Conservation (phyloP, 2,113 vertebrate genomes). For the Stegostoma tigrinum region DNA sequence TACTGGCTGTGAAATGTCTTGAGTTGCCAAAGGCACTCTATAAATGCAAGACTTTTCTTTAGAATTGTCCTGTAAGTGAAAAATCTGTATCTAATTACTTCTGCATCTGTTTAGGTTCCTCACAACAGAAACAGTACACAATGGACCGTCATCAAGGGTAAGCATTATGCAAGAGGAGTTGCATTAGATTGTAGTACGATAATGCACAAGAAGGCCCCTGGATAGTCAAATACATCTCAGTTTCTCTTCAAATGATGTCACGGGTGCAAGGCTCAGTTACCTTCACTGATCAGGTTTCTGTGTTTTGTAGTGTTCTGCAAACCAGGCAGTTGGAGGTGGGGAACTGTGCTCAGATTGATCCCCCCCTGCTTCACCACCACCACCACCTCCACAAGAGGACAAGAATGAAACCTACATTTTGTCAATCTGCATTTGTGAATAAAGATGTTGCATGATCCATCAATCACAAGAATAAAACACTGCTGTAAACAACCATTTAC, state of each 20-base stretch:
- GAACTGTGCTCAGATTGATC: not conserved
- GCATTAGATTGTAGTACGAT: not conserved
- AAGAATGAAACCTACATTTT: not conserved
- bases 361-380: not conserved
- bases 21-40: not conserved
- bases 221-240: not conserved
- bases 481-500: not conserved
- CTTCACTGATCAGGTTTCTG: not conserved
- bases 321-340: not conserved
- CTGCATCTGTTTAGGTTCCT: not conserved
- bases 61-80: not conserved
- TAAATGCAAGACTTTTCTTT: not conserved
- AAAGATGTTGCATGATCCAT: not conserved
- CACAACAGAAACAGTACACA: not conserved
- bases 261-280: not conserved
- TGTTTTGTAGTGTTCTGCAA: not conserved
- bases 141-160: slow-evolving; percentile 18
- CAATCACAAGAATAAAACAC: not conserved
- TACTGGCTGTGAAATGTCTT: not conserved
- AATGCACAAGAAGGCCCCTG: not conserved
- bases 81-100: not conserved
- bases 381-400: not conserved
- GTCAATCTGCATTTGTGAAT: not conserved
- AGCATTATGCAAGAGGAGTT: not conserved
- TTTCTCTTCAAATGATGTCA: not conserved